Evolutionary conservation across 2,797 vertebrate genomes (phyloP).

Genomic region (Notolepis coatsorum): DNA sequence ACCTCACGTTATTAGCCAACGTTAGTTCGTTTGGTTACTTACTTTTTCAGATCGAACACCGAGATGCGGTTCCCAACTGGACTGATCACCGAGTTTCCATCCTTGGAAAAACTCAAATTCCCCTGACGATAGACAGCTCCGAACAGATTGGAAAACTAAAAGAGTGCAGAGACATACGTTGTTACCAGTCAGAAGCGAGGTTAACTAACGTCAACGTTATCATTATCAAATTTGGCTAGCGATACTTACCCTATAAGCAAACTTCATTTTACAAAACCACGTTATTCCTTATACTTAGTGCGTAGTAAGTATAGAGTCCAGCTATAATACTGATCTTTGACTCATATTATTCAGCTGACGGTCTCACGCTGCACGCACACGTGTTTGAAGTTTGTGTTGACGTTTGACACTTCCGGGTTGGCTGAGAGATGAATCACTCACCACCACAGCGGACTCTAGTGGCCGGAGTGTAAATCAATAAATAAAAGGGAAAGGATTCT

Average conservation of each 20-base stretch:
- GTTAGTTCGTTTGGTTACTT: constrained; percentile 59
- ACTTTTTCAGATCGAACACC: constrained; percentile 94
- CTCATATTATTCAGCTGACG: background rate
- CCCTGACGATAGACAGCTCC: constrained; percentile 94
- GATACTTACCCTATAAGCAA: constrained; percentile 79
- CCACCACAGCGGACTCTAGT: constrained; percentile 17
- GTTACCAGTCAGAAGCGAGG: background rate
- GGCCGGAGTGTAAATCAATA: constrained; percentile 21
- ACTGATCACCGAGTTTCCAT: constrained; percentile 91
- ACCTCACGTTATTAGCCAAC: no score
- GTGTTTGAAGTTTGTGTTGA: constrained; percentile 62
- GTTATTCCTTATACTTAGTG: background rate
- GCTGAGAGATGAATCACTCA: rapidly evolving
- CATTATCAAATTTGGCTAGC: background rate
- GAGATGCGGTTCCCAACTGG: constrained; percentile 95
- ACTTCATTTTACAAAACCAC: constrained; percentile 81
- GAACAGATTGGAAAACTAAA: constrained; percentile 92
- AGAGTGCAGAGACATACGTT: background rate
- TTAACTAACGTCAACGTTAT: background rate
- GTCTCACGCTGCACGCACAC: constrained; percentile 28
- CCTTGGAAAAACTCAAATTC: constrained; percentile 90
- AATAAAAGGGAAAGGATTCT: no score
- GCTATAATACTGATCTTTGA: rapidly evolving
- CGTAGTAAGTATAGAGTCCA: rapidly evolving
- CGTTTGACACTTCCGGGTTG: constrained; percentile 47